Base-by-base conservation (phyloP, 2,113 vertebrate species). In the Catharus minimus region DNA sequence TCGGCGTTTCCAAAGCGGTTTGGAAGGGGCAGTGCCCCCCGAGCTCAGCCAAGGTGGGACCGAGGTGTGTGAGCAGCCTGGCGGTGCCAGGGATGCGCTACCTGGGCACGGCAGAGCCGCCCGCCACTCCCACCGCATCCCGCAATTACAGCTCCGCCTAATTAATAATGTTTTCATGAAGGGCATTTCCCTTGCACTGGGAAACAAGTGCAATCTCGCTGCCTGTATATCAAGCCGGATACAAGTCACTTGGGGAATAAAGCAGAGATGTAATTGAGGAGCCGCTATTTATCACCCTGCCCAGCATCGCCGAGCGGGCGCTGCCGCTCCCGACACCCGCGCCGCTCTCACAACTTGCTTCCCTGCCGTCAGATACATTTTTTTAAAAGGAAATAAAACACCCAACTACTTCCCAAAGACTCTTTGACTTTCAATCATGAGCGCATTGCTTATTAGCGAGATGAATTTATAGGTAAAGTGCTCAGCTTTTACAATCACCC, bases 401-500 rank as follows among this genome's bases (percentile, higher is more conserved):
- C 52, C 50, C 55, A 91, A 83, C 88, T 94, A 73, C 69, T 92
- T 92, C 38, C 44, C 55, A 86, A 96, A 97, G 75, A 86, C 91
- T 88, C 47, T 72, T 76, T 94, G 92, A 95, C 94, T 96, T 95
- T 97, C 94, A 95, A 1, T 91, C 74, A 88, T 4, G 79, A 57
- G 62, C 55, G 8, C 41, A 7, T 66, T 76, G 73, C 84, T 92
- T 90, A 75, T 96, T 94, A 95, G 91, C 16, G 21, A 86, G 85
- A 91, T 88, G 68, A 79, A 94, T 97, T 95, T 94, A 95, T 89
- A 52, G 78, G 80, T 92, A 32, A 94, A 57, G 85, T 52, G 62
- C 86, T 96, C 90, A 95, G 94, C 62, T 91, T 96, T 91, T 94
- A 88, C 93, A 72, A 82, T 95, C 74, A 52, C 9, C 44, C 49